Evolutionary conservation across 2,113 vertebrate species (phyloP).

Genomic region (Labrus mixtus): DNA sequence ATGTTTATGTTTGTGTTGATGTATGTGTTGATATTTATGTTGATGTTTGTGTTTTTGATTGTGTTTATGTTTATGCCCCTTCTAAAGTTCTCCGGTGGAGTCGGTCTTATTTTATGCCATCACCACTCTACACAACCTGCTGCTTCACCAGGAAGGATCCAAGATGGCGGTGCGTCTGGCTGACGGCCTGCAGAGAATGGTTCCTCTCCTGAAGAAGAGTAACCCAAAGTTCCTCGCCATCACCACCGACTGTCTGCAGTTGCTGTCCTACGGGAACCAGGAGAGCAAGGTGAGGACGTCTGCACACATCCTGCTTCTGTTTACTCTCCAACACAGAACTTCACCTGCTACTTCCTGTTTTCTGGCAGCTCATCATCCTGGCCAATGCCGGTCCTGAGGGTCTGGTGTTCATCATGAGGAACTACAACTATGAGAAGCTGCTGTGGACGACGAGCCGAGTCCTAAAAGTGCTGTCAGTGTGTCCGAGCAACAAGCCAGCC

Average conservation of each 20-base stretch:
- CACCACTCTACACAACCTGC: slow-evolving; percentile 97
- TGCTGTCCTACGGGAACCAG: slow-evolving; percentile 96
- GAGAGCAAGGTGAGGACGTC: slow-evolving; percentile 93
- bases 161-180: slow-evolving; percentile 99
- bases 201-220: slow-evolving; percentile 95
- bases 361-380: slow-evolving; percentile 91
- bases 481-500: slow-evolving; percentile 96
- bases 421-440: slow-evolving; percentile 94
- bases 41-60: too few species aligned
- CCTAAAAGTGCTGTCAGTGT: slow-evolving; percentile 97
- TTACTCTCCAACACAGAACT: background rate
- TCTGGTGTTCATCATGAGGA: slow-evolving; percentile 96
- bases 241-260: slow-evolving; percentile 97
- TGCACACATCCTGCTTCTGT: background rate
- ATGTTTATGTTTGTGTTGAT: too few species aligned
- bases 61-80: background rate
- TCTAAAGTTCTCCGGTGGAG: slow-evolving; percentile 91
- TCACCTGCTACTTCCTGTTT: slow-evolving; percentile 7
- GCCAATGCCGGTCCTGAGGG: slow-evolving; percentile 94
- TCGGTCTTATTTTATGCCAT: slow-evolving; percentile 97
- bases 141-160: slow-evolving; percentile 96
- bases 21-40: background rate
- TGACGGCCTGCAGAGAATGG: slow-evolving; percentile 96
- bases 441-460: slow-evolving; percentile 98
- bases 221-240: slow-evolving; percentile 98